Conservation (phyloP, 2,888 invertebrate species). For the Caenorhabditis plicata region DNA sequence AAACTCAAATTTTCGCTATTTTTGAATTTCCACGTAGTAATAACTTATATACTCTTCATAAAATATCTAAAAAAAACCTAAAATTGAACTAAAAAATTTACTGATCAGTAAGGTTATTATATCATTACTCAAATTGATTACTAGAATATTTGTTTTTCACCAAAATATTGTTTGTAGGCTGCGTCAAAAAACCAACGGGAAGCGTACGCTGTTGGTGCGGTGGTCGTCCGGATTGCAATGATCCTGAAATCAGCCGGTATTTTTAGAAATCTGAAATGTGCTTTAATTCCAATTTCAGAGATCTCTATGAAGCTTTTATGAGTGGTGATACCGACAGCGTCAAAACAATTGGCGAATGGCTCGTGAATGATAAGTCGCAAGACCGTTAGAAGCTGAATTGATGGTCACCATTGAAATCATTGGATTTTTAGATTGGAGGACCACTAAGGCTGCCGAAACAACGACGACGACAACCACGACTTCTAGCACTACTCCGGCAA, state of each 20-base stretch:
- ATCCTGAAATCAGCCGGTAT: slow-evolving; percentile 41
- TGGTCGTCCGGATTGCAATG: slow-evolving; percentile 39
- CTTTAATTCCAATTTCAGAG: slow-evolving; percentile 11
- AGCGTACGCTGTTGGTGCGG: slow-evolving; percentile 48
- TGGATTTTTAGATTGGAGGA: slow-evolving; percentile 6
- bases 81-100: too few species aligned
- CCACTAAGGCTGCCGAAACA: slow-evolving; percentile 8
- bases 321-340: slow-evolving; percentile 21
- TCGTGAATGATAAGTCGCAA: slow-evolving; percentile 13
- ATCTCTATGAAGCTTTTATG: slow-evolving; percentile 32
- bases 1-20: too few species aligned
- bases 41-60: too few species aligned
- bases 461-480: slow-evolving; percentile 3
- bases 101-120: too few species aligned
- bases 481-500: slow-evolving; percentile 7
- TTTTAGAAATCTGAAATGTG: neutral
- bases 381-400: neutral
- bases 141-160: neutral
- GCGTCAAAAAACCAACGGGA: slow-evolving; percentile 41
- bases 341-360: slow-evolving; percentile 20
- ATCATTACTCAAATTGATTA: too few species aligned
- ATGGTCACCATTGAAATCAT: neutral
- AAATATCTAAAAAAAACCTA: neutral
- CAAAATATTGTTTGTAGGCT: slow-evolving; percentile 20
- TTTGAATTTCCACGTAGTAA: too few species aligned